Percentiles rank a stretch among this genome's conserved stretches.
These are phyloP conservation scores for Flexamia atlantica DNA, from an alignment of 2,888 invertebrate genomes.

Conservation along the genomic window DNA sequence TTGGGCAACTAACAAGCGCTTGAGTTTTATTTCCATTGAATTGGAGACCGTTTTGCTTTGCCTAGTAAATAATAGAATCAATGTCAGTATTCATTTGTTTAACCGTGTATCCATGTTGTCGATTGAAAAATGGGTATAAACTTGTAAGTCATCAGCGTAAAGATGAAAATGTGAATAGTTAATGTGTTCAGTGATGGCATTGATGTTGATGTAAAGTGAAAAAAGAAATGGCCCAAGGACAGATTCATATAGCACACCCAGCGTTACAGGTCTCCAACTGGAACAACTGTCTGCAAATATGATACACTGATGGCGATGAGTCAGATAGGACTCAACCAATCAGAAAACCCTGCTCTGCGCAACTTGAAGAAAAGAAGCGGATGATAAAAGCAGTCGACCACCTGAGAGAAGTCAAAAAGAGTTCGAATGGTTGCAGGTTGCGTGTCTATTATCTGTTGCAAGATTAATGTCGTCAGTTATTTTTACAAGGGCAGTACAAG, in stretches of 20 bases:
- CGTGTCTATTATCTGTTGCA: not conserved
- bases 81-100: constrained; percentile 34
- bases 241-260: constrained; percentile 31
- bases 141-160: constrained; percentile 48
- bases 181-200: not conserved
- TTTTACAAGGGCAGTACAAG: constrained; percentile 4
- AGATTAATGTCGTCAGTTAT: constrained; percentile 18
- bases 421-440: constrained; percentile 8
- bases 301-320: constrained; percentile 44
- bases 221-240: constrained; percentile 21
- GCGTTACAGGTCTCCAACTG: constrained; percentile 15
- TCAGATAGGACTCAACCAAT: constrained; percentile 7
- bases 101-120: not conserved
- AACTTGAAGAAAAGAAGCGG: constrained; percentile 35
- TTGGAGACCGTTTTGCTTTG: not conserved
- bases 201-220: constrained; percentile 35
- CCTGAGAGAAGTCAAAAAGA: constrained; percentile 24
- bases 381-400: constrained; percentile 23
- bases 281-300: not conserved
- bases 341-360: not conserved
- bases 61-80: not conserved
- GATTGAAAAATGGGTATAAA: not conserved
- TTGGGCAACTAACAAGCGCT: too few relatives aligned
- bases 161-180: constrained; percentile 34
- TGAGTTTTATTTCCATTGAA: constrained; percentile 34